Base-by-base conservation (phyloP, 2,888 invertebrate species). In the Chydorus sphaericus region DNA sequence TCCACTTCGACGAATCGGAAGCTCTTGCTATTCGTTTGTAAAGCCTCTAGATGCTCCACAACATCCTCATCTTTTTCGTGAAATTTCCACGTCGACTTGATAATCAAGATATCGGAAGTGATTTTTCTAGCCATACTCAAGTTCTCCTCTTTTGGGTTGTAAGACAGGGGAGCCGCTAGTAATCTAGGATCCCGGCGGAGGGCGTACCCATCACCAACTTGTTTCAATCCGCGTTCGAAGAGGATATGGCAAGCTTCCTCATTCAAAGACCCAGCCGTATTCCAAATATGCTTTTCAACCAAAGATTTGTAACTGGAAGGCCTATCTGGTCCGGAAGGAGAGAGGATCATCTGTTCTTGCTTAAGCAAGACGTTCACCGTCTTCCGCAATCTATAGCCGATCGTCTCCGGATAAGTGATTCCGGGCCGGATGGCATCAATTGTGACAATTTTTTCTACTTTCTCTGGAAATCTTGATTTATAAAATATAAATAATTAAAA, bases 401-500 rank as follows among this genome's bases (percentile, higher is more conserved):
- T 87, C 38, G 81, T 78, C 10, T 88, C 67, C 65, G 88, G 87
- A 14, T 49, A 69, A 68, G 60, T 31, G 65, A 60, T 4, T 67
- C 68, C 61, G 10, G 52, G 36, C 70, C 57, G 57, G n/a, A 88
- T 73, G 50, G 62, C 61, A 65, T 81, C 65, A 23, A 65, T 57
- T 36, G 61, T 61, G 3, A 80, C 69, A 57, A 74, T 73, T 62
- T 75, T 77, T 58, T 79, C 74, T 0, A 85, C 80, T 59, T 81
- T 79, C 38, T 82, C 73, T 0, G 88, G 87, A 65, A 76, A 89
- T 0, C 80, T 74, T 0, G 85, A 81, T 0, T 87, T 82, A 66
- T 86, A 89, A 70, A 88, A 74, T 64, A 88, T 88, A 48, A 83
- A 80, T 49, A 87, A 71, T n/a, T n/a, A n/a, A n/a, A n/a, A n/a